Base-by-base conservation (phyloP, 2,113 vertebrate genomes). In the Caretta caretta region DNA sequence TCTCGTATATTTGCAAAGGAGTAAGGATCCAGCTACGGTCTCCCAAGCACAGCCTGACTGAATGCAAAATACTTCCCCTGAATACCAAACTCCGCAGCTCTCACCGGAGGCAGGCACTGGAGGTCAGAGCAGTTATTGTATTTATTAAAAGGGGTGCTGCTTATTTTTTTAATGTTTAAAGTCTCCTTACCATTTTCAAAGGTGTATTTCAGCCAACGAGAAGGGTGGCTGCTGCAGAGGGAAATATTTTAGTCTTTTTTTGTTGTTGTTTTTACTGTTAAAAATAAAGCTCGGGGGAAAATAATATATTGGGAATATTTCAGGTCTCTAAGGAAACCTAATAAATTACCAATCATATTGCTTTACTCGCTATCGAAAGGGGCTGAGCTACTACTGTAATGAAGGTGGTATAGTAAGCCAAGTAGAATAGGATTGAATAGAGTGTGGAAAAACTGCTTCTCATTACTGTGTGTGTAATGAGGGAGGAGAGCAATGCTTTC, bases 271-370 rank as follows among this genome's bases (percentile, higher is more conserved):
- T 27, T 29, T 29, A 48, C 38, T 76, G 12, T 76, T 14, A 76
- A 46, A 48, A 24, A 90, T 87, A 8, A 46, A 76, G 72, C 42
- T 10, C 29, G 1, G 42, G 65, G n/a, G 51, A 24, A 82, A 94
- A 93, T 87, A 84, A 48, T 42, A 35, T 48, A n/a, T 48, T 56
- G 51, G 79, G 79, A 90, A 29, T 62, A 54, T 87, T 87, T 84
- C 11, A 56, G 11, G 8, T 86, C 62, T 87, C 49, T 24, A 76
- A 29, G 69, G 53, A 87, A 93, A 88, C 24, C 50, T 51, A 22
- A 56, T 9, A 87, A 87, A 93, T 56, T 51, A 72, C 25, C 49
- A 56, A 86, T 46, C 14, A 4, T 27, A 20, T 4, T 35, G 3
- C 85, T 53, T 62, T 19, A 50, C 51, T 78, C 54, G 12, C 51